Conservation (phyloP, 2,113 vertebrate species). For the Isurus oxyrinchus region DNA sequence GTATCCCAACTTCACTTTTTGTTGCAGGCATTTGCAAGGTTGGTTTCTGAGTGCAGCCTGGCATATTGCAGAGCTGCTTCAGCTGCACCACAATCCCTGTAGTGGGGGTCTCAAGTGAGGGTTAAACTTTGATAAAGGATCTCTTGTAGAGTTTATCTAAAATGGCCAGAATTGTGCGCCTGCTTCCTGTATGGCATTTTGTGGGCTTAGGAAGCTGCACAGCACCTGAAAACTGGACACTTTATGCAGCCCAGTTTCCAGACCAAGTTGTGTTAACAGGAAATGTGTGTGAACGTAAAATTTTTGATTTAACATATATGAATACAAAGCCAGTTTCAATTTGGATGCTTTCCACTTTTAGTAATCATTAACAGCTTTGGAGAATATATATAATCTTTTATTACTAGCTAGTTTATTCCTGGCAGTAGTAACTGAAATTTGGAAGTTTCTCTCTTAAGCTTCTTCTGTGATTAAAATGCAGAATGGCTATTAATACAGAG, state of each 20-base stretch:
- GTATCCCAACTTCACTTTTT: neutral
- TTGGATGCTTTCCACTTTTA: neutral
- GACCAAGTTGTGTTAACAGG: neutral
- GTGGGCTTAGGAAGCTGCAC: neutral
- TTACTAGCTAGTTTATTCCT: constrained; percentile 1
- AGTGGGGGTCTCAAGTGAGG: neutral
- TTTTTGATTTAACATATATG: neutral
- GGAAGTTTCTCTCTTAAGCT: neutral
- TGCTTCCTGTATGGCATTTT: neutral
- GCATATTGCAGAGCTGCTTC: neutral
- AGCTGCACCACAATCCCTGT: neutral
- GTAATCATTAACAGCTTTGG: neutral
- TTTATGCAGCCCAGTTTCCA: neutral
- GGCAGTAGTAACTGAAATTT: neutral
- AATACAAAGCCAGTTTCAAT: neutral
- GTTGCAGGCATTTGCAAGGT: neutral
- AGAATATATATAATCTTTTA: neutral
- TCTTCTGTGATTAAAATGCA: neutral
- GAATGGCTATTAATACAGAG: neutral
- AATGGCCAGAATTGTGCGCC: neutral
- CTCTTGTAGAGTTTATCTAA: neutral
- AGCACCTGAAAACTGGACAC: neutral
- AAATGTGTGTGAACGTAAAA: neutral
- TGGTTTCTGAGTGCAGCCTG: neutral
- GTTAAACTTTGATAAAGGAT: neutral